Conservation (phyloP, 2,797 vertebrate species). For the Eulemur albifrons region DNA sequence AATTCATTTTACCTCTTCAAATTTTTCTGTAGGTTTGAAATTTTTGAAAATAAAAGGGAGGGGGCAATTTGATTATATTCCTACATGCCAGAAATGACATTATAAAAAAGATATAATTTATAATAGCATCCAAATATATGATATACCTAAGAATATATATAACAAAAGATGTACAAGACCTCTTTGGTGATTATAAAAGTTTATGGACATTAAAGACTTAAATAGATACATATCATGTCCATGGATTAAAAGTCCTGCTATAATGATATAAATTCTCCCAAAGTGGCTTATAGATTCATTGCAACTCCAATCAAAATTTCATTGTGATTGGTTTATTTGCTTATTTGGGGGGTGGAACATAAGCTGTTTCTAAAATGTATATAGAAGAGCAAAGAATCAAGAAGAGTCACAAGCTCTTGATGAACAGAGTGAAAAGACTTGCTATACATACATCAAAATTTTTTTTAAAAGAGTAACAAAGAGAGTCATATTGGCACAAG, state of each 20-base stretch:
- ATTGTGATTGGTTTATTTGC: neutral
- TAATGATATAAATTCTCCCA: neutral
- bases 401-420: constrained; percentile 1
- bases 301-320: neutral
- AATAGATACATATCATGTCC: neutral
- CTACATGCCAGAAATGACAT: neutral
- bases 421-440: neutral
- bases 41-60: neutral
- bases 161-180: neutral
- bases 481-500: neutral
- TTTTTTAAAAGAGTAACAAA: neutral
- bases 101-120: neutral
- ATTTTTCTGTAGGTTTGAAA: neutral
- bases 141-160: neutral
- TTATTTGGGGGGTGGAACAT: neutral
- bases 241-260: neutral
- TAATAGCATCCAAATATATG: constrained; percentile 19
- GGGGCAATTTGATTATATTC: neutral
- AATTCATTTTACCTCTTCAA: constrained; percentile 21
- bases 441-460: neutral
- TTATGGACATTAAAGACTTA: constrained; percentile 48
- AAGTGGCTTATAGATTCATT: neutral
- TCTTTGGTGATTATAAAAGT: constrained; percentile 32
- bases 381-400: constrained; percentile 10
- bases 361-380: constrained; percentile 14